phyloP scores from a whole-genome alignment of 2,888 invertebrate genomes.

The Prosapia bicincta region DNA sequence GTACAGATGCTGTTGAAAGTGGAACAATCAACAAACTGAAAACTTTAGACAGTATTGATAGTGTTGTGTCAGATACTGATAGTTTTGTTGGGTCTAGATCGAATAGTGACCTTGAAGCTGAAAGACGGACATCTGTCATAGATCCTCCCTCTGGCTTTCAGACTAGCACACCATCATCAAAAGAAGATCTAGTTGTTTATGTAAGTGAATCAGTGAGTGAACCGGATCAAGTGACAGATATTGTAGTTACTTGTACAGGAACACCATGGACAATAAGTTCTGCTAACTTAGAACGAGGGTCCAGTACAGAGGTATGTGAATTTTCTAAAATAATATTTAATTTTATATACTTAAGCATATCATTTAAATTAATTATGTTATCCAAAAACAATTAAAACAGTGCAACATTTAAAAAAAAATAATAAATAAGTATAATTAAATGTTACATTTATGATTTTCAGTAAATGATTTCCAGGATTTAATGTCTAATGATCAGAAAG shows the following conservation, averaged over 20 bases:
- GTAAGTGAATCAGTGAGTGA: slow-evolving; percentile 7
- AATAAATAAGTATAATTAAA: no score
- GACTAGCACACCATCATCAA: slow-evolving; percentile 16
- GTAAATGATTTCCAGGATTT: no score
- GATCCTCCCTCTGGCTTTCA: slow-evolving; percentile 25
- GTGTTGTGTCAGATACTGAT: slow-evolving; percentile 8
- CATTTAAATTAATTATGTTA: no score
- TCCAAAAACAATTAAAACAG: no score
- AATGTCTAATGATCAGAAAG: no score
- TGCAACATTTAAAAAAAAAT: no score
- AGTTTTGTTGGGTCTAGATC: slow-evolving; percentile 9
- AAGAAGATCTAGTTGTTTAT: slow-evolving; percentile 7
- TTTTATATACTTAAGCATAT: no score
- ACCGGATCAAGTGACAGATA: background rate
- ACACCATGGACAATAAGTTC: slow-evolving; percentile 10
- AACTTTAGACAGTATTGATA: slow-evolving; percentile 33
- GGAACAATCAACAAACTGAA: slow-evolving; percentile 11
- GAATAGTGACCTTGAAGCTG: slow-evolving; percentile 12
- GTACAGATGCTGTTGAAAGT: background rate
- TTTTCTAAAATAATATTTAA: background rate
- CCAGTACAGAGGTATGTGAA: slow-evolving; percentile 24
- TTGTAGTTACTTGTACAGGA: slow-evolving; percentile 2
- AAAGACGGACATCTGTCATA: slow-evolving; percentile 21
- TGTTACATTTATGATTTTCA: no score
- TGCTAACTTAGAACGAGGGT: slow-evolving; percentile 14